Percentiles rank a stretch among this genome's conserved stretches.
Evolutionary conservation across 2,888 invertebrate genomes (phyloP).

Genomic region (Tupiocoris notatus): DNA sequence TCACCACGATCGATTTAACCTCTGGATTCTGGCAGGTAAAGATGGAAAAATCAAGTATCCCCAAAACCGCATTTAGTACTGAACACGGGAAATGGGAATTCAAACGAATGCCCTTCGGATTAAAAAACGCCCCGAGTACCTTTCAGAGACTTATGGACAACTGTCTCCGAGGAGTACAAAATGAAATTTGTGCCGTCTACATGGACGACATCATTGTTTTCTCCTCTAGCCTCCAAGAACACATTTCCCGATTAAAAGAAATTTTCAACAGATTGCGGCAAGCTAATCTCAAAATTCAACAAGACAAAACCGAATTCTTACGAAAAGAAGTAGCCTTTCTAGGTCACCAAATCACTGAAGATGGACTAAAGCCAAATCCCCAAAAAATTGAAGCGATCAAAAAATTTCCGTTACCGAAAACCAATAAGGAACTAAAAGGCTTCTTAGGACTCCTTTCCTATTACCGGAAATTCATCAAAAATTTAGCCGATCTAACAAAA

Average conservation of each 20-base stretch:
- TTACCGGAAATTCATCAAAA: constrained; percentile 32
- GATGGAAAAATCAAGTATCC: constrained; percentile 5
- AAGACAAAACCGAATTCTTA: constrained; percentile 3
- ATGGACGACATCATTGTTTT: constrained; percentile 42
- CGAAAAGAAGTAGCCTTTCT: constrained; percentile 33
- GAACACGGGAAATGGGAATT: constrained; percentile 35
- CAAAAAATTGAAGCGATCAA: constrained; percentile 33
- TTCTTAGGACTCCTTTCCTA: constrained; percentile 39
- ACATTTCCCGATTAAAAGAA: constrained; percentile 16
- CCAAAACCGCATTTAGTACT: constrained; percentile 38
- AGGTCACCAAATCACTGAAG: constrained; percentile 31
- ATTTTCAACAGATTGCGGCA: constrained; percentile 30
- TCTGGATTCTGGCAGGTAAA: constrained; percentile 50
- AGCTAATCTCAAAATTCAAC: background rate
- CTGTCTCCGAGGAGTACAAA: constrained; percentile 11
- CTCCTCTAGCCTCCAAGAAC: constrained; percentile 24
- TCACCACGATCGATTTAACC: constrained; percentile 48
- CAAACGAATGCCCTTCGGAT: constrained; percentile 32
- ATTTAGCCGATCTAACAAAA: constrained; percentile 25
- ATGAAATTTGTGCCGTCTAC: constrained; percentile 35
- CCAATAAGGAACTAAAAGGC: constrained; percentile 32
- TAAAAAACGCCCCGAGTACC: constrained; percentile 27
- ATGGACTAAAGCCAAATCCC: constrained; percentile 38
- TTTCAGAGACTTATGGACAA: constrained; percentile 43
- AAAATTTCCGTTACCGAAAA: constrained; percentile 37